Evolutionary conservation across 2,797 vertebrate species (phyloP).

Genomic region (Cheirogaleus major): DNA sequence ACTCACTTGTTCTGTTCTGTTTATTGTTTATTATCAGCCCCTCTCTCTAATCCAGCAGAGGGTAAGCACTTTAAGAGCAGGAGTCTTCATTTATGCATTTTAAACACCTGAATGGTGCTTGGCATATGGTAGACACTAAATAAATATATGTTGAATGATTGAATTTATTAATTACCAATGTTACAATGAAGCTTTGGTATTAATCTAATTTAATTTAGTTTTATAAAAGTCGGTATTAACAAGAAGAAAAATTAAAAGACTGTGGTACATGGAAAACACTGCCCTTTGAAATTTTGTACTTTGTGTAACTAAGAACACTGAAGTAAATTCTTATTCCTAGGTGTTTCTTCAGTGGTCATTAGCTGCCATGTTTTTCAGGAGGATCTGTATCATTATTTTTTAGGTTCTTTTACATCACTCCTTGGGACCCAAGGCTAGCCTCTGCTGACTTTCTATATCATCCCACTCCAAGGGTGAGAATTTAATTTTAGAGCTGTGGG

Average conservation of each 20-base stretch:
- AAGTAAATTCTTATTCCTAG: not conserved
- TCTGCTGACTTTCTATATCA: not conserved
- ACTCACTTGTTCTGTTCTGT: not conserved
- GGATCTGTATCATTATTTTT: not conserved
- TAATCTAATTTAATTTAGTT: not conserved
- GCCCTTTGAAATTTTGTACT: not conserved
- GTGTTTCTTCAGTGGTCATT: not conserved
- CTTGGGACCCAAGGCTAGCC: not conserved
- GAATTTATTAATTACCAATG: not conserved
- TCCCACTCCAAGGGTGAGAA: not conserved
- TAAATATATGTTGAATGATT: not conserved
- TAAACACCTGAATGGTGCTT: not conserved
- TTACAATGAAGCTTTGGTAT: not conserved
- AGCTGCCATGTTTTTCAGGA: not conserved
- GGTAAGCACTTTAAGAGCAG: not conserved
- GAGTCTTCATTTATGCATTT: not conserved
- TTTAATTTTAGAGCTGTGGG: slow-evolving; percentile 20
- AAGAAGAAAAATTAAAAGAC: not conserved
- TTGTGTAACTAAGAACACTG: not conserved
- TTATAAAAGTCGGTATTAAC: not conserved
- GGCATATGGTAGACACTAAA: not conserved
- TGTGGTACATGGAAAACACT: not conserved
- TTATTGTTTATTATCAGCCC: not conserved
- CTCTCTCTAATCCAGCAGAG: not conserved
- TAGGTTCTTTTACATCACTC: not conserved